Evolutionary conservation across 2,888 invertebrate genomes (phyloP), one percentile per base, ranked within the genome.

Genomic region (Acanthopleura granulata): DNA sequence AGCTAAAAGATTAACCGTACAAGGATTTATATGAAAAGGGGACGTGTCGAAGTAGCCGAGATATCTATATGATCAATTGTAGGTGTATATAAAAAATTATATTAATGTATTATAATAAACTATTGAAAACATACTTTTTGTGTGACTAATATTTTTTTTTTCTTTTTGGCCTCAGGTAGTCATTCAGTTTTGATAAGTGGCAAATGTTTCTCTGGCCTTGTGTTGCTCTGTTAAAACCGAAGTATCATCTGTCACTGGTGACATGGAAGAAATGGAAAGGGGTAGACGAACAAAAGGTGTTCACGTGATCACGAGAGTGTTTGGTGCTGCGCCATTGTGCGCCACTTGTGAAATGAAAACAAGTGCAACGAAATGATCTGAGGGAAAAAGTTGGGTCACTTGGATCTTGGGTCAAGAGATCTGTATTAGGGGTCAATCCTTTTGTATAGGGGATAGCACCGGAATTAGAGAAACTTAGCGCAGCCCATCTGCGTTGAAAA

Each of bases 301-400:
- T 16, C 66, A 66, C 66, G 66, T 66, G 66, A 66, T 66, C 66
- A 27, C 25, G 15, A 16, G 27, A 15, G 66, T 66, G 16, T 66
- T 40, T 66, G 66, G 25, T 27, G 66, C 22, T 27, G 12, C 25
- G 27, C 66, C 66, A 27, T 66, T 66, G 66, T 66, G 16, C 1
- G 16, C 27, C 22, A 27, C 66, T 27, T 15, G 66, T 66, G 66
- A 27, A 66, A 66, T 66, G 66, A 66, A 66, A 66, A 66, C 66
- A 66, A 66, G 25, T 66, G 66, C 25, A 66, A 66, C 66, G 16
- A 27, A 66, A 27, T 66, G 29, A 66, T 66, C 29, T 22, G 18
- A 22, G 66, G 22, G 12, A 66, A 66, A 66, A 66, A 57, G 29
- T 1, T 27, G 66, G 66, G 66, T 27, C 29, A 27, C 22, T 66